Evolutionary conservation across 2,888 invertebrate species (phyloP), one percentile per base, ranked within the genome.

Genomic region (Agriopis aurantiaria): DNA sequence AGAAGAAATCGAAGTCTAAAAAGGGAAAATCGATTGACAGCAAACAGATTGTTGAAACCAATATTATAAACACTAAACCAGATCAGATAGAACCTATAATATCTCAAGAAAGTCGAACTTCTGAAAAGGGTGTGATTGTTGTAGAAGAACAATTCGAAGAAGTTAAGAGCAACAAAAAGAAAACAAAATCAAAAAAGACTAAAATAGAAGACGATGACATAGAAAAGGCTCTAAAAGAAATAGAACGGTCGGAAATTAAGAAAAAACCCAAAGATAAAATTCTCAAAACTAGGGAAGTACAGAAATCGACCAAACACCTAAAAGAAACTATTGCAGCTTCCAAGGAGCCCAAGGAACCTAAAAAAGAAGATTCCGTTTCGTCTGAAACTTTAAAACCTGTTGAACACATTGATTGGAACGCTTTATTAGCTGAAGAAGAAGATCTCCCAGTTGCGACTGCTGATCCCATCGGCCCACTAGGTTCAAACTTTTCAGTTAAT

Each of bases 401-500:
- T 71, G 92, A 88, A 69, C 88, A 88, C 14, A 82, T 93, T 77
- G 93, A 94, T 75, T 94, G 93, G 93, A 93, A 93, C 74, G 84
- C 87, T 48, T 82, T 94, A 75, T 86, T 93, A 75, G 91, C 88
- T 72, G 92, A 91, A 80, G 91, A 94, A 80, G 90, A 92, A 81
- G 82, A 79, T 48, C 73, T 85, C 68, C 69, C 83, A 11, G 84
- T 87, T 61, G 81, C 84, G 4, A 74, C 80, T 52, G 73, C 84
- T 59, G 85, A 89, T 75, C 80, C 85, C 64, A 82, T 88, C 43
- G 75, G 57, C 53, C 77, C 87, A 73, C 75, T 82, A 11, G 79
- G 77, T 63, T 65, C 76, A 40, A 75, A 80, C 55, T 67, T 76
- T 23, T 55, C 70, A 43, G 63, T 71, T 58, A 73, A 73, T 17